A percentile compares a stretch with the other conserved stretches of the same genome.
Conservation (phyloP, 2,113 vertebrate genomes). For the Martes martes region DNA sequence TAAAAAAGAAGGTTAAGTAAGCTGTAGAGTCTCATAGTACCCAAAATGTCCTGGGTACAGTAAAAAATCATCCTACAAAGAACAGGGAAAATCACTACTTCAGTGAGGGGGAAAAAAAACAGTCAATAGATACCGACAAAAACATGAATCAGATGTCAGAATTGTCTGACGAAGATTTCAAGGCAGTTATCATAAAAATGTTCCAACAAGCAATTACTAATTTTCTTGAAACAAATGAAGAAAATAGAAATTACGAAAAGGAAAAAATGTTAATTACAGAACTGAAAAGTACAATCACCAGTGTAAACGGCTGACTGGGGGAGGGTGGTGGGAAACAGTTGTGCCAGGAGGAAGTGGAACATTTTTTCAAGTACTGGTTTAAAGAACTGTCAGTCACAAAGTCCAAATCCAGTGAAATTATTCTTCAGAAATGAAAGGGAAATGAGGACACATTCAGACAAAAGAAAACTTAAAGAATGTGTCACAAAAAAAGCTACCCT, state of each 20-base stretch:
- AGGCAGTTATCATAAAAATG: neutral
- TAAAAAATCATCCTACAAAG: neutral
- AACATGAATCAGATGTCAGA: neutral
- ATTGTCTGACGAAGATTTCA: neutral
- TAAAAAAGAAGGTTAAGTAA: neutral
- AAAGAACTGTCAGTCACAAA: neutral
- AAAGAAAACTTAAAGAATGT: neutral
- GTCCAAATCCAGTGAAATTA: neutral
- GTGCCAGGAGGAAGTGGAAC: neutral
- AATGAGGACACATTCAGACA: neutral
- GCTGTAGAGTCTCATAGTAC: neutral
- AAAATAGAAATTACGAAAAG: neutral
- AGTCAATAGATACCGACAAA: neutral
- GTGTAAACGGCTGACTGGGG: neutral
- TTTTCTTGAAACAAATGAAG: conserved; percentile 1
- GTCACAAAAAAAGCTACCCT: neutral
- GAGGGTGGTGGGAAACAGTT: no score
- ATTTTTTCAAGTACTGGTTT: neutral
- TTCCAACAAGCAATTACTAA: neutral
- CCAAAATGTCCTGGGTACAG: neutral
- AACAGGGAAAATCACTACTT: neutral
- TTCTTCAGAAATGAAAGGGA: neutral
- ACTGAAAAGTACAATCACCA: neutral
- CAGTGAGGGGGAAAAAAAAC: neutral
- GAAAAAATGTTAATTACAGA: neutral